Base-by-base conservation (phyloP, 2,888 invertebrate genomes). In the Agonum fuliginosum region DNA sequence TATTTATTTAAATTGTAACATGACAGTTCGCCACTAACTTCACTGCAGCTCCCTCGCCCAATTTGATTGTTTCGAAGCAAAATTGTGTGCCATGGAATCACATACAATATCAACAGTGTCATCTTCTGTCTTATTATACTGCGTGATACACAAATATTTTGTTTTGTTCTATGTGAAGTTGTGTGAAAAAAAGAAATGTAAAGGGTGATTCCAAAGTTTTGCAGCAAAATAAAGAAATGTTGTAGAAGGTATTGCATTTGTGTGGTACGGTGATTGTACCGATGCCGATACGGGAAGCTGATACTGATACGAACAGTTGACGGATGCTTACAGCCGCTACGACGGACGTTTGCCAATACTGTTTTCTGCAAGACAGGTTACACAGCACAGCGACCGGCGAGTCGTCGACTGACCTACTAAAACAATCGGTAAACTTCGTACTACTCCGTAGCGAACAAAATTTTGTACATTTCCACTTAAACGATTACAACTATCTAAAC, bases 341-440 rank as follows among this genome's bases (percentile, higher is more conserved):
- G 22, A 54, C 54, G 70, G 34, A 70, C 20, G 37, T 34, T 54
- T 77, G 77, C 77, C 54, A 77, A 77, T 54, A 77, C 34, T 77
- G 70, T 77, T 77, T 77, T 77, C 77, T 70, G 70, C 54, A 65
- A 77, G 77, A 77, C 77, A 77, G 77, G 77, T 77, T 77, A 77
- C 77, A 70, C 30, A 22, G 27, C 27, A 70, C 48, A 24, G 27
- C 46, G 54, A 30, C 46, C 48, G 37, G 27, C 46, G 54, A 30
- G 46, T 65, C 74, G 75, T 48, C 75, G 65, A 67, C 75, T 77
- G 77, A 77, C 77, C 77, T 77, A 77, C 77, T 77, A 77, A 76
- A 54, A 70, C 58, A 34, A 19, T 77, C 77, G 77, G 54, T 10
- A 41, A 69, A 54, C 70, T 77, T 77, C 77, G 77, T 58, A 27